Conservation (phyloP, 2,888 invertebrate species). For the Lithosia quadra region DNA sequence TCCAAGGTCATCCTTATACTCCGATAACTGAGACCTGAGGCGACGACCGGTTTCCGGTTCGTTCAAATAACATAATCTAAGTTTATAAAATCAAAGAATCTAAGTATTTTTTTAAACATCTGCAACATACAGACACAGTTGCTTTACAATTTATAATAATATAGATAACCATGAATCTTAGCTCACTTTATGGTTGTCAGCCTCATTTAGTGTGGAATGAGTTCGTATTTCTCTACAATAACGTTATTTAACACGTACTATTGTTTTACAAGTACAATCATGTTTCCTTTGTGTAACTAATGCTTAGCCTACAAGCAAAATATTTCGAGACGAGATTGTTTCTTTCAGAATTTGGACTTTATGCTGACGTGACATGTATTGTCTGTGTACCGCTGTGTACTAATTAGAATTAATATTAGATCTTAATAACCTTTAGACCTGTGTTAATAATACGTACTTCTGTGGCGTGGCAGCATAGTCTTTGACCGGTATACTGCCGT, state of each 20-base stretch:
- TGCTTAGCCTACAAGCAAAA: slow-evolving; percentile 25
- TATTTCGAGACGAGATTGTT: slow-evolving; percentile 9
- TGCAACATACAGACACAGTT: no score
- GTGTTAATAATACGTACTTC: neutral
- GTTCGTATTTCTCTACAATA: slow-evolving; percentile 17
- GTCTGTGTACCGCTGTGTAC: neutral
- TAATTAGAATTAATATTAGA: neutral
- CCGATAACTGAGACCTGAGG: no score
- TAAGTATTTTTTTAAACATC: no score
- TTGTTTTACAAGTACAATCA: slow-evolving; percentile 36
- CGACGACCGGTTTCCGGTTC: no score
- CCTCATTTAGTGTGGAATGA: slow-evolving; percentile 20
- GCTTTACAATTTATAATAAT: no score
- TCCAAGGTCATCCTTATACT: no score
- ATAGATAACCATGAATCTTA: neutral
- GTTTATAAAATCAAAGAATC: no score
- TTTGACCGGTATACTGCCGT: no score
- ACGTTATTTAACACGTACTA: slow-evolving; percentile 20
- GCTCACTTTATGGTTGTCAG: slow-evolving; percentile 11
- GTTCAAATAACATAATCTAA: no score
- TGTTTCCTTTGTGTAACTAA: slow-evolving; percentile 37
- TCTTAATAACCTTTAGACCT: neutral
- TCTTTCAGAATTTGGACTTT: neutral
- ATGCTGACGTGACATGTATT: neutral
- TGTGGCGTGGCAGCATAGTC: no score